These are phyloP conservation scores for Drosophila paramelanica DNA, from an alignment of 2,888 invertebrate genomes.

Conservation along the genomic window DNA sequence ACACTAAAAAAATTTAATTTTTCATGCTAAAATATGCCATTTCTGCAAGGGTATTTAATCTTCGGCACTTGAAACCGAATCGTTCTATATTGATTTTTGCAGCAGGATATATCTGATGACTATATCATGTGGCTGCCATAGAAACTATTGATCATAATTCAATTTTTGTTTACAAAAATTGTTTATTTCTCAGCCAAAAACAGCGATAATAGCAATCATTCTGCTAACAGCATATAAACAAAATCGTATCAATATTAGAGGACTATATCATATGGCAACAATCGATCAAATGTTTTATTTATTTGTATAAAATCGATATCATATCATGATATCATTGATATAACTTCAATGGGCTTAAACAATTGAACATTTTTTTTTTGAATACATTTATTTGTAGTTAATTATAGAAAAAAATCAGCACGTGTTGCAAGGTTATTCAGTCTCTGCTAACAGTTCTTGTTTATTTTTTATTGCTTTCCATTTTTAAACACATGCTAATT, in stretches of 20 bases:
- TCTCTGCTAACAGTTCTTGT: background rate
- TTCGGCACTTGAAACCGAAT: too few species aligned
- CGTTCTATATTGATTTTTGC: too few species aligned
- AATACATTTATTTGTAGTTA: background rate
- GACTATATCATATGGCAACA: background rate
- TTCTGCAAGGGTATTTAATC: too few species aligned
- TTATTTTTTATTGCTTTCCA: background rate
- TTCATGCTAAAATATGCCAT: too few species aligned
- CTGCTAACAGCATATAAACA: too few species aligned
- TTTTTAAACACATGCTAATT: background rate
- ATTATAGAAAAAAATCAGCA: background rate
- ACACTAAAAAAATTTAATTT: too few species aligned
- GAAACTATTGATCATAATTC: too few species aligned
- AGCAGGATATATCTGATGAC: background rate
- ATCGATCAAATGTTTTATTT: too few species aligned
- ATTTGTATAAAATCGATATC: too few species aligned
- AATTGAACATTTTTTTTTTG: background rate
- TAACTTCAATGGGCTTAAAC: too few species aligned
- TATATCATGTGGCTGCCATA: background rate
- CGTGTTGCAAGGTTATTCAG: background rate
- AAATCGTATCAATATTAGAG: background rate
- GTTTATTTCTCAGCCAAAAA: background rate
- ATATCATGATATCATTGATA: too few species aligned
- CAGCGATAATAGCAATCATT: too few species aligned
- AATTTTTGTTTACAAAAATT: background rate